Base-by-base conservation (phyloP, 2,113 vertebrate species). In the Electrona antarctica region DNA sequence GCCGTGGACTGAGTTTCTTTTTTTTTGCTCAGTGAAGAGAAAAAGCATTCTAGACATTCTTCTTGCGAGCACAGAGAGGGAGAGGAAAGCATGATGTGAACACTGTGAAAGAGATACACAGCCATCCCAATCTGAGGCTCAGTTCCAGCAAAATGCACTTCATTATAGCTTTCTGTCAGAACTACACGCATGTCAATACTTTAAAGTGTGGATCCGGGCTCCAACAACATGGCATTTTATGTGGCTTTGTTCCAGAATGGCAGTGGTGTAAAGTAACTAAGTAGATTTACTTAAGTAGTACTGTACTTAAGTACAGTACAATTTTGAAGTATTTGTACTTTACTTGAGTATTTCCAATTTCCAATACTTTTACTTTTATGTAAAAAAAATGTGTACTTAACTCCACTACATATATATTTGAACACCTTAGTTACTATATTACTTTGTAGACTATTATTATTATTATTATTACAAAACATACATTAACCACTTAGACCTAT, bases 131-230 rank as follows among this genome's bases (percentile, higher is more conserved):
- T 21, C 21, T 80, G 73, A 81, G 29, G 73, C 9, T 47, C 50
- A 49, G 74, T 60, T 77, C 78, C 78, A 71, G 76, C 64, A 3
- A 74, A 69, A 86, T 57, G 61, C 68, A 76, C 62, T 76, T 87
- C 71, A 78, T 81, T 75, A 21, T 50, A 54, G 56, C 51, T 55
- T 65, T 29, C 8, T 47, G 49, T 66, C 69, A 69, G 55, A 61
- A 15, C 49, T 15, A 46, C 59, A 7, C 62, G 71, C 76, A 71
- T 64, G 76, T 78, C 69, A 72, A 6, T 14, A 1, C 50, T 12
- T 69, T 50, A 70, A 8, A 8, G 41, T 65, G 58, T 56, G 50
- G 59, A 60, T 57, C 45, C 12, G 61, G 10, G 46, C 54, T 46
- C 64, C n/a, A 0, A 3, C n/a, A 0, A 3, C 8, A 29, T 46